Percentiles rank a stretch among this genome's conserved stretches.
These are phyloP conservation scores for Meteorus cinctellus DNA, from an alignment of 2,888 invertebrate genomes.

Conservation along the genomic window DNA sequence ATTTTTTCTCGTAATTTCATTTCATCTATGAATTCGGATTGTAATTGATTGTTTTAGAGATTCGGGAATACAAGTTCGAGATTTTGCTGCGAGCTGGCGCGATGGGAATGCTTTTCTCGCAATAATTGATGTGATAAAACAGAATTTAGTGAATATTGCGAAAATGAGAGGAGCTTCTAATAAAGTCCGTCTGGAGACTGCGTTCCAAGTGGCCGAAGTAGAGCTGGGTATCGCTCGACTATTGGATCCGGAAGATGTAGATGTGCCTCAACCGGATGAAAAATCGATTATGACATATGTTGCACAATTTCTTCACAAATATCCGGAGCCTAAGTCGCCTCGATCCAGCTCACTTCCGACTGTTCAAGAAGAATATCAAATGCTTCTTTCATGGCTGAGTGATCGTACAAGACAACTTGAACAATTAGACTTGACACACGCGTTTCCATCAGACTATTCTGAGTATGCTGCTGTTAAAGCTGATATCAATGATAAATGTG, in stretches of 20 bases:
- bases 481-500: slow-evolving; percentile 84
- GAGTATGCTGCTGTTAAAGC: slow-evolving; percentile 86
- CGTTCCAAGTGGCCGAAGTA: slow-evolving; percentile 93
- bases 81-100: slow-evolving; percentile 97
- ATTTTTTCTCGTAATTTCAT: not conserved
- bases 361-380: slow-evolving; percentile 87
- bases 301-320: slow-evolving; percentile 97
- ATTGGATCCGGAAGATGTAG: slow-evolving; percentile 96
- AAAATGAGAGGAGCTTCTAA: slow-evolving; percentile 87
- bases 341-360: slow-evolving; percentile 84
- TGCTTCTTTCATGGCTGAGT: slow-evolving; percentile 86
- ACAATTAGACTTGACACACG: slow-evolving; percentile 83
- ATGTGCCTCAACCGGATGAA: slow-evolving; percentile 96
- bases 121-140: slow-evolving; percentile 95
- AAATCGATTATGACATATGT: slow-evolving; percentile 99
- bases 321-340: slow-evolving; percentile 88
- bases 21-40: not conserved
- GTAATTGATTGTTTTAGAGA: slow-evolving; percentile 77
- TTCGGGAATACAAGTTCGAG: slow-evolving; percentile 89
- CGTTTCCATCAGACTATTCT: slow-evolving; percentile 83
- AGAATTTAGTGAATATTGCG: slow-evolving; percentile 91
- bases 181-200: slow-evolving; percentile 89
- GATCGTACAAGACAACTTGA: slow-evolving; percentile 86
- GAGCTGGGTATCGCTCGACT: slow-evolving; percentile 93
- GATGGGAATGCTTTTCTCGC: slow-evolving; percentile 97